A percentile compares a stretch with the other conserved stretches of the same genome.
Conservation (phyloP, 2,113 vertebrate genomes). For the Cryptotis parvus region DNA sequence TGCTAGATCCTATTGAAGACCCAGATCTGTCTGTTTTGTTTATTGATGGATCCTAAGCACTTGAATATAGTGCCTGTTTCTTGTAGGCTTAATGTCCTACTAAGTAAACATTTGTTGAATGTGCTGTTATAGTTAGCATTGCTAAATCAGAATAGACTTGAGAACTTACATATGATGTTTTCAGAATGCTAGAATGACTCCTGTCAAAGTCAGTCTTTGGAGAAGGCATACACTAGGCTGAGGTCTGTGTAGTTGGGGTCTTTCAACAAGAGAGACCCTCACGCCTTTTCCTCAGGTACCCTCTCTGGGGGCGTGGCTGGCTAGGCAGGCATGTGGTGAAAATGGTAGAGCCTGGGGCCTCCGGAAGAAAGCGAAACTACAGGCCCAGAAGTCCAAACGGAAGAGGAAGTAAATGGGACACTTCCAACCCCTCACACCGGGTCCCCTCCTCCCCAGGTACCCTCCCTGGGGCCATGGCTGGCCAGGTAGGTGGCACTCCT, state of each 20-base stretch:
- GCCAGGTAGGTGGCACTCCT: too few relatives aligned
- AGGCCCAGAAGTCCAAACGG: too few relatives aligned
- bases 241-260: not conserved
- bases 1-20: not conserved
- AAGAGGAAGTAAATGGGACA: too few relatives aligned
- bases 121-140: not conserved
- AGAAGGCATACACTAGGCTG: not conserved
- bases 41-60: not conserved
- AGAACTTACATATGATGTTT: not conserved
- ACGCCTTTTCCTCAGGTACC: too few relatives aligned
- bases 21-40: conserved; percentile 21
- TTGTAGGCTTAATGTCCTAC: not conserved
- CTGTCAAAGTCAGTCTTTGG: conserved; percentile 17
- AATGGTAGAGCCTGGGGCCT: too few relatives aligned
- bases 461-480: too few relatives aligned
- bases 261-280: not conserved
- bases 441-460: too few relatives aligned
- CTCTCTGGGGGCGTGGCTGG: too few relatives aligned
- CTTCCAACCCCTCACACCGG: too few relatives aligned
- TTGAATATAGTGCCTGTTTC: conserved; percentile 38
- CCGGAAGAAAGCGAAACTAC: too few relatives aligned
- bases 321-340: too few relatives aligned
- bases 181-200: not conserved
- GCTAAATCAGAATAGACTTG: not conserved
- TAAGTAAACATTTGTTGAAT: conserved; percentile 43